Base-by-base conservation (phyloP, 2,888 invertebrate species). In the Mesorhabditis belari region DNA sequence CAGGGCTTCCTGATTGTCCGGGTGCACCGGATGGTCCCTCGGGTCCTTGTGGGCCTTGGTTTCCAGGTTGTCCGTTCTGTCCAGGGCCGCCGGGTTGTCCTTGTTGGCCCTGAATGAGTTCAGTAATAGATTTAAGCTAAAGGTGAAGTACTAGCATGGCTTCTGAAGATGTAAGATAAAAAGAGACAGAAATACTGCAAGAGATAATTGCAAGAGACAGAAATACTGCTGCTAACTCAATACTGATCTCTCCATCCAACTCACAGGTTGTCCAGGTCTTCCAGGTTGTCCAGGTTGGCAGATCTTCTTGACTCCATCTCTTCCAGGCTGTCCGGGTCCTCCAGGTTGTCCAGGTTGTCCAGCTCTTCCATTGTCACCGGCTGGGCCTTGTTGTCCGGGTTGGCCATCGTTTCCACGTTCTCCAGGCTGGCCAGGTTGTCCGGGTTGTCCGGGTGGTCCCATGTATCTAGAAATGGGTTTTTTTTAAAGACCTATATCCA, bases 21-120 rank as follows among this genome's bases (percentile, higher is more conserved):
- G 62, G 62, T 4, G 58, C 12, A 51, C 67, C 67, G 28, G 63
- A 64, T 49, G 64, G 64, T 64, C 67, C 67, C 9, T 63, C 61
- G 52, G 64, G 64, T 29, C 67, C 67, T 55, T 67, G 64, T 52
- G 67, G 67, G 55, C 67, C 67, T 44, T 64, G 67, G 9, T 64
- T 62, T 35, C 67, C 67, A 44, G 64, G 64, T 49, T 44, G 35
- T 61, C 67, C 67, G 25, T 57, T 29, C 28, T 58, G 60, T 64
- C 67, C 67, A 21, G 64, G 52, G 49, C 60, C 61, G 49, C 70
- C 70, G 21, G 61, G 55, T 12, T 64, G 63, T 49, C 70, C 70
- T n/a, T 58, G 53, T 9, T 63, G 53, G 54, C 51, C 54, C 44
- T 35, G 44, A 35, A 35, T n/a, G 23, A 19, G n/a, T n/a, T n/a